These are phyloP conservation scores for Sarcophaga subvicina DNA, from an alignment of 2,888 invertebrate species.

Conservation along the genomic window DNA sequence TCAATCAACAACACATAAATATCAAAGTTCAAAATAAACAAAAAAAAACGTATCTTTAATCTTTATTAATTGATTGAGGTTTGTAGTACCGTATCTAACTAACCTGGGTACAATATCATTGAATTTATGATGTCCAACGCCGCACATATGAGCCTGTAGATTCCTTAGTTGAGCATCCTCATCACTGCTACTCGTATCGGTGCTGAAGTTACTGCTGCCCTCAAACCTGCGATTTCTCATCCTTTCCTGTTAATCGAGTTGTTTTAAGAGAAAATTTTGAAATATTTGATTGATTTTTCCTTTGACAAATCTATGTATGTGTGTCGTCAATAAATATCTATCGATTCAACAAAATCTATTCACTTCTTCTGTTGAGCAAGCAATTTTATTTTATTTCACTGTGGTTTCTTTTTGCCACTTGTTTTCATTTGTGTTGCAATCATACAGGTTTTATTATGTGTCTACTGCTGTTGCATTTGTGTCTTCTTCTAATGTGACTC, in stretches of 20 bases:
- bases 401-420: constrained; percentile 11
- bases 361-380: neutral
- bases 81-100: neutral
- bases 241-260: neutral
- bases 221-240: constrained; percentile 49
- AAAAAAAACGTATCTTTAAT: no score
- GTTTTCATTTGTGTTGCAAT: constrained; percentile 57
- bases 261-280: neutral
- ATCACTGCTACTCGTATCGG: constrained; percentile 65
- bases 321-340: neutral
- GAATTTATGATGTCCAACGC: constrained; percentile 55
- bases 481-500: constrained; percentile 11
- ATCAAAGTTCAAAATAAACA: neutral
- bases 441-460: constrained; percentile 49
- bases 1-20: neutral
- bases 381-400: constrained; percentile 6
- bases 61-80: no score
- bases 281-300: no score
- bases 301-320: neutral
- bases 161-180: constrained; percentile 61
- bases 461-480: neutral
- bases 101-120: constrained; percentile 65
- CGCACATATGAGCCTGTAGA: constrained; percentile 63
- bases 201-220: constrained; percentile 41
- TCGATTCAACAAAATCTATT: neutral